Base-by-base conservation (phyloP, 2,888 invertebrate species). In the Athetis lepigone region DNA sequence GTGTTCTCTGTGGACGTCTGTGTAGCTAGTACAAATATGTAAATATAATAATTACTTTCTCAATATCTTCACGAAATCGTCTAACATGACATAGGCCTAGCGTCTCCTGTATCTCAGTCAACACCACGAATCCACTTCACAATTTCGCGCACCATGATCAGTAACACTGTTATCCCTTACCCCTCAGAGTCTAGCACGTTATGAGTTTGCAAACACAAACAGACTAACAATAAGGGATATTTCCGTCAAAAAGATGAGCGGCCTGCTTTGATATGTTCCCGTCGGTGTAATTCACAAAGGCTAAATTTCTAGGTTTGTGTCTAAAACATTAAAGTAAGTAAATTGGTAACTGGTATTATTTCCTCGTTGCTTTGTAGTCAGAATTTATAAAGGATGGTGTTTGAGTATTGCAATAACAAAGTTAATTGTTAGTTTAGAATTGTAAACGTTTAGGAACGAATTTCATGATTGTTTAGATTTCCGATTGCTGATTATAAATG, bases 221-320 rank as follows among this genome's bases (percentile, higher is more conserved):
- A 61, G 60, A 46, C 11, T 59, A 36, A 46, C 18, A 37, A 47
- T 29, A 6, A 39, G 36, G 16, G 9, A 42, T 16, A 18, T 27
- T 29, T 23, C 18, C 13, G 50, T 16, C 21, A 4, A 3, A 18
- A 7, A 18, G 50, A 39, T n/a, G 37, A 13, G 27, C 13, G 18
- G 25, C 19, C 21, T 8, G 11, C 11, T n/a, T 11, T 23, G 54
- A 70, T 61, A 19, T 23, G 13, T 9, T 4, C 29, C 5, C 21
- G 40, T 4, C 21, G 23, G 33, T 4, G 8, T 27, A 33, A 70
- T 52, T 54, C 47, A 56, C 70, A 70, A 70, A 75, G 70, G 55
- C 25, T 40, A 23, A n/a, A 16, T 33, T 51, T 25, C 25, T 40
- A 23, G 16, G 19, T 33, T 51, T 25, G 7, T 3, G 5, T 13